Evolutionary conservation across 2,888 invertebrate species (phyloP).

Genomic region (Bombylius major): DNA sequence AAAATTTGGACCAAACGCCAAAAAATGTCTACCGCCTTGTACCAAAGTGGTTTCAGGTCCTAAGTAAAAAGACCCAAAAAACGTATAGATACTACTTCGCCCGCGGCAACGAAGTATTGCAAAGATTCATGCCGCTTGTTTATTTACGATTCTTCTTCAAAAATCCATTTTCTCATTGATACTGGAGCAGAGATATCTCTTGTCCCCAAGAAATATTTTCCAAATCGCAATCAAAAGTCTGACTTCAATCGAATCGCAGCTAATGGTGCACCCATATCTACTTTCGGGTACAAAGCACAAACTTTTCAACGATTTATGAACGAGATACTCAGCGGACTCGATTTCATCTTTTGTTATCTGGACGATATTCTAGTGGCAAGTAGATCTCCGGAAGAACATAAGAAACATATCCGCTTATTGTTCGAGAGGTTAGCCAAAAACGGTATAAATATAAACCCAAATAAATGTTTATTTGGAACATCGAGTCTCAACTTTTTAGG

Average conservation of each 20-base stretch:
- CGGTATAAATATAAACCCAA: background rate
- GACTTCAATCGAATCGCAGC: background rate
- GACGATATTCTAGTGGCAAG: too few relatives aligned
- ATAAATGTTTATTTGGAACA: too few relatives aligned
- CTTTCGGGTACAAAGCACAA: background rate
- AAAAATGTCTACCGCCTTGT: background rate
- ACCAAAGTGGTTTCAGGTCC: background rate
- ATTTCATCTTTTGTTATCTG: too few relatives aligned
- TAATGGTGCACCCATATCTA: background rate
- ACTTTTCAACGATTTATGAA: conserved; percentile 13
- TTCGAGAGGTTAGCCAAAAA: background rate
- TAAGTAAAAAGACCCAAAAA: background rate
- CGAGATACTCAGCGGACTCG: too few relatives aligned
- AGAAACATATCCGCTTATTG: too few relatives aligned
- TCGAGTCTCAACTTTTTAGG: too few relatives aligned
- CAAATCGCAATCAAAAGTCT: background rate
- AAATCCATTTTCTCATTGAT: too few relatives aligned
- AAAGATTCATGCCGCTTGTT: too few relatives aligned
- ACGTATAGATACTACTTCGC: background rate
- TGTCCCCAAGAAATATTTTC: background rate
- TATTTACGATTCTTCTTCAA: too few relatives aligned
- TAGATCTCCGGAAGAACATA: background rate
- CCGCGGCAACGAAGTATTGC: background rate
- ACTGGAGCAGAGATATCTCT: background rate
- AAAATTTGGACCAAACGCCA: background rate